Conservation (phyloP, 2,888 invertebrate genomes). For the Troides helena region DNA sequence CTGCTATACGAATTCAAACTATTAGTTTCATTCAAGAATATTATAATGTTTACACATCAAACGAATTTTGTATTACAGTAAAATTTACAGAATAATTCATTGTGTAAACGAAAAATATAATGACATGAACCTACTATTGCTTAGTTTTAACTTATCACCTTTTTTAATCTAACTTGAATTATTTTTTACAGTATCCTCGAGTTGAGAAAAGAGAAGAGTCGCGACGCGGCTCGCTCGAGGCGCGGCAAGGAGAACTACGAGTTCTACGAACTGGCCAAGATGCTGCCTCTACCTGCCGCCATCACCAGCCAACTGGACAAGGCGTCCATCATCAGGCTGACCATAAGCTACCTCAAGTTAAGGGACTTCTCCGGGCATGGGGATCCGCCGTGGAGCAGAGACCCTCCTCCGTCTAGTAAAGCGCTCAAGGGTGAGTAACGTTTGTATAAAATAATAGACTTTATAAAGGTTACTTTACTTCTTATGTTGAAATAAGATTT, state of each 20-base stretch:
- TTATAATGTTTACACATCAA: too few species aligned
- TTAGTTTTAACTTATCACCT: neutral
- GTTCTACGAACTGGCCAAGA: conserved; percentile 97
- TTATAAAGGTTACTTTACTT: too few species aligned
- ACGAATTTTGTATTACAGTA: too few species aligned
- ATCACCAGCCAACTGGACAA: conserved; percentile 97
- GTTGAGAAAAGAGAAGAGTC: conserved; percentile 94
- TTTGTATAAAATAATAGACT: too few species aligned
- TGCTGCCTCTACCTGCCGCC: conserved; percentile 93
- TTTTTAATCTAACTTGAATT: conserved; percentile 21
- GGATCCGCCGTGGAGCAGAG: conserved; percentile 96
- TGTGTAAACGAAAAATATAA: too few species aligned
- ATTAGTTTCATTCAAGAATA: too few species aligned
- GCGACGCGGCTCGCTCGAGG: conserved; percentile 94
- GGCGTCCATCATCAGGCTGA: conserved; percentile 97
- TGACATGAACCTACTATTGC: neutral
- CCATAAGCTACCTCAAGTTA: conserved; percentile 96
- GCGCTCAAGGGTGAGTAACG: conserved; percentile 85
- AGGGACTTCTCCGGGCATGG: conserved; percentile 97
- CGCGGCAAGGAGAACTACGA: conserved; percentile 97
- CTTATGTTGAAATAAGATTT: too few species aligned
- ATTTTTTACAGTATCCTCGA: conserved; percentile 91
- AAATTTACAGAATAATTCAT: too few species aligned
- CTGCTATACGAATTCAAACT: too few species aligned
- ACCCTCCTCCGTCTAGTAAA: conserved; percentile 88